Evolutionary conservation across 2,888 invertebrate species (phyloP).

Genomic region (Desoria tigrina): DNA sequence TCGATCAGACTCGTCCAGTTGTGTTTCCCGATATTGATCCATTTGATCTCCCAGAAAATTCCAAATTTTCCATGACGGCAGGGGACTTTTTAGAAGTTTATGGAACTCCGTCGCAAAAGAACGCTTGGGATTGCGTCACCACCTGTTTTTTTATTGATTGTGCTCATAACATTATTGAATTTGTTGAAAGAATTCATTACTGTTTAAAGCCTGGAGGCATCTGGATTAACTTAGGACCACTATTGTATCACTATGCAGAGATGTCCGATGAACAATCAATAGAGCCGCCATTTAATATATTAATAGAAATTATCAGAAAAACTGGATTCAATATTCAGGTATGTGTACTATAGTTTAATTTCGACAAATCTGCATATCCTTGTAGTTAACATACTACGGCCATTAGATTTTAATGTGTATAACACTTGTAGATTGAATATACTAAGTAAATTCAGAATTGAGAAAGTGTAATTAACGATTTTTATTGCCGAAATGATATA

Average conservation of each 20-base stretch:
- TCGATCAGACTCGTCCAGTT: slow-evolving; percentile 76
- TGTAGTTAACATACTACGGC: too few relatives aligned
- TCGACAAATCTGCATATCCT: neutral
- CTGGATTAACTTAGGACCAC: slow-evolving; percentile 88
- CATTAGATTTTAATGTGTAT: too few relatives aligned
- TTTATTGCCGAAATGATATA: too few relatives aligned
- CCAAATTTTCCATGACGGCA: slow-evolving; percentile 89
- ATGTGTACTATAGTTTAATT: too few relatives aligned
- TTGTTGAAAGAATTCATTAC: slow-evolving; percentile 86
- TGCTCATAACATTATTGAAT: slow-evolving; percentile 91
- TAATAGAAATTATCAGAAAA: slow-evolving; percentile 73
- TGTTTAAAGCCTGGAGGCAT: slow-evolving; percentile 86
- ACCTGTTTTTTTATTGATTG: slow-evolving; percentile 99
- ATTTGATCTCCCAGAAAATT: slow-evolving; percentile 64
- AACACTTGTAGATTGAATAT: too few relatives aligned
- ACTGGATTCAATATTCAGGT: slow-evolving; percentile 80
- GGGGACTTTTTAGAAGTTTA: slow-evolving; percentile 92
- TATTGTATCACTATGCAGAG: slow-evolving; percentile 85
- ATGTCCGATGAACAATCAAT: slow-evolving; percentile 83
- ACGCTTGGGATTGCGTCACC: slow-evolving; percentile 87
- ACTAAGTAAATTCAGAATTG: too few relatives aligned
- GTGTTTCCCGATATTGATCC: slow-evolving; percentile 88
- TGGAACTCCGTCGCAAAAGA: slow-evolving; percentile 55
- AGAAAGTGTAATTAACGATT: too few relatives aligned
- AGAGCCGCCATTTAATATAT: slow-evolving; percentile 86